Percentiles rank a stretch among this genome's conserved stretches.
These are phyloP conservation scores for Etheostoma spectabile DNA, from an alignment of 2,113 vertebrate genomes.

Conservation along the genomic window DNA sequence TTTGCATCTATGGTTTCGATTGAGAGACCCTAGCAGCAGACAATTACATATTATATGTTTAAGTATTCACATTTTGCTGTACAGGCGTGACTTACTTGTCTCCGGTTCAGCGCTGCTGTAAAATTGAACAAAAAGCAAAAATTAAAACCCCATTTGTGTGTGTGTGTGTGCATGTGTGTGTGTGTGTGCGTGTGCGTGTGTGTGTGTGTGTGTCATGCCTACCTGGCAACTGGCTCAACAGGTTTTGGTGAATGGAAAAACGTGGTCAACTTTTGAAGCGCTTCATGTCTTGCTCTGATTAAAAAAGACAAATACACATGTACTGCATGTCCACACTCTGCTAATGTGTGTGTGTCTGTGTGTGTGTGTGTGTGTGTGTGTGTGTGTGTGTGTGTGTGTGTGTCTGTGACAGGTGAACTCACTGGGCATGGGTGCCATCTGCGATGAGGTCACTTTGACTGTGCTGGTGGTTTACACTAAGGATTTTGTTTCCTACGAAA, in stretches of 20 bases:
- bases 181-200: constrained; percentile 1
- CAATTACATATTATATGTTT: too few relatives aligned
- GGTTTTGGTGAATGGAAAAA: constrained; percentile 81
- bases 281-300: constrained; percentile 85
- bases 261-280: constrained; percentile 81
- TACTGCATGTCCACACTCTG: background rate
- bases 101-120: constrained; percentile 46
- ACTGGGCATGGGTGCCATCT: constrained; percentile 57
- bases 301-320: constrained; percentile 1
- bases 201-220: background rate
- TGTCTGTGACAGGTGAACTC: constrained; percentile 45
- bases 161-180: background rate
- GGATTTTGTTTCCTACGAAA: constrained; percentile 54
- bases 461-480: constrained; percentile 57
- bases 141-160: background rate
- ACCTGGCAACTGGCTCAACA: constrained; percentile 50
- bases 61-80: background rate
- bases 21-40: too few relatives aligned
- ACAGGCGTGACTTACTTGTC: constrained; percentile 62
- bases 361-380: background rate
- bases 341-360: background rate
- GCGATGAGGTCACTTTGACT: constrained; percentile 56
- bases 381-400: background rate
- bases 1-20: too few relatives aligned
- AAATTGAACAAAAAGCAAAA: background rate